Conservation (phyloP, 2,888 invertebrate species). For the Eretmocerus hayati region DNA sequence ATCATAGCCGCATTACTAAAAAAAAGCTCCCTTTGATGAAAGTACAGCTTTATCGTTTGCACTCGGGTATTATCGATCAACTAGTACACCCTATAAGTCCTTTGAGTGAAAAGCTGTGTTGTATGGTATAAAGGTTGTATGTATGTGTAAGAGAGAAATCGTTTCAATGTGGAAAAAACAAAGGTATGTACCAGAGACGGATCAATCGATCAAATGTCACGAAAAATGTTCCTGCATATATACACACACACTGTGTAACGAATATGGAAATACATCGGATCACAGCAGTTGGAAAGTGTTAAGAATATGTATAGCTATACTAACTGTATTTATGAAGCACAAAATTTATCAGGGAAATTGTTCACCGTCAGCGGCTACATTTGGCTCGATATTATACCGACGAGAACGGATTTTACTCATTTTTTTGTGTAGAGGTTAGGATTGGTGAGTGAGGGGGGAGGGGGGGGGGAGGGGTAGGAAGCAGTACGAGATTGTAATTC, state of each 20-base stretch:
- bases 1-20: no score
- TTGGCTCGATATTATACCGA: slow-evolving; percentile 6
- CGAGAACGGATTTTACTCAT: slow-evolving; percentile 5
- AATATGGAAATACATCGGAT: slow-evolving; percentile 1
- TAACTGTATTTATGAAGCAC: no score
- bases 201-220: slow-evolving; percentile 14
- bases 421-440: no score
- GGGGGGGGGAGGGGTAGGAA: background rate
- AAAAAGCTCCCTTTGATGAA: no score
- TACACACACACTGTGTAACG: background rate
- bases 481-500: slow-evolving; percentile 7
- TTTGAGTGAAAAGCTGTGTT: slow-evolving; percentile 19
- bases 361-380: slow-evolving; percentile 9
- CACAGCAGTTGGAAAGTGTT: no score
- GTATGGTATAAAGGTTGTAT: background rate
- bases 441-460: no score
- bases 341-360: no score
- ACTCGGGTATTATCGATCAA: background rate
- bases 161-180: slow-evolving; percentile 4
- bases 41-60: no score
- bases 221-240: slow-evolving; percentile 1
- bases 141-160: background rate
- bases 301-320: no score
- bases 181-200: slow-evolving; percentile 1
- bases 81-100: background rate